Percentiles rank a stretch among this genome's conserved stretches.
Conservation (phyloP, 2,888 invertebrate genomes). For the Drosophila neotestacea region DNA sequence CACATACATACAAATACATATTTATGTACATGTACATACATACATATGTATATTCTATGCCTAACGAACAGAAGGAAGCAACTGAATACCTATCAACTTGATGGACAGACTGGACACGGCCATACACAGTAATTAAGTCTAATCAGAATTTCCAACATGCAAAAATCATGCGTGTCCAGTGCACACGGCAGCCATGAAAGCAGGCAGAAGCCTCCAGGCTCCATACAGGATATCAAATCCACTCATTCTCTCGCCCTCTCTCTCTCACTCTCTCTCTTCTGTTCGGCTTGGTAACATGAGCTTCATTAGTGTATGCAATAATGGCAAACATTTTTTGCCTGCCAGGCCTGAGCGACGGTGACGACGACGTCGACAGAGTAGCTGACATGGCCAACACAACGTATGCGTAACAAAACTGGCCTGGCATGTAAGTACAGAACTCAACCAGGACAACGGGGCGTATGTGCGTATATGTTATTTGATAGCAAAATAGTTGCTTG, state of each 20-base stretch:
- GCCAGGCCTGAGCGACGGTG: conserved; percentile 69
- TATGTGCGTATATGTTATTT: conserved; percentile 59
- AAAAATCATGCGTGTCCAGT: conserved; percentile 76
- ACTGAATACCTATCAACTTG: conserved; percentile 71
- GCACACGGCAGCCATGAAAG: conserved; percentile 32
- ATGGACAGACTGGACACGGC: conserved; percentile 58
- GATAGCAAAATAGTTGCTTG: conserved; percentile 67
- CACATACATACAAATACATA: conserved; percentile 16
- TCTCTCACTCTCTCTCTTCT: not conserved
- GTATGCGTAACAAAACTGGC: conserved; percentile 68
- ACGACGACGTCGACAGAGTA: conserved; percentile 42
- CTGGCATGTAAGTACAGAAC: conserved; percentile 24
- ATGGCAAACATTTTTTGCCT: conserved; percentile 81
- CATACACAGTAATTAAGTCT: conserved; percentile 79
- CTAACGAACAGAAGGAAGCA: conserved; percentile 36
- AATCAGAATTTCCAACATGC: conserved; percentile 80
- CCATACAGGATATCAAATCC: conserved; percentile 43
- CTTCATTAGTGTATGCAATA: conserved; percentile 82
- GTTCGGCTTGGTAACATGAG: conserved; percentile 71
- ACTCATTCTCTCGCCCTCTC: conserved; percentile 9
- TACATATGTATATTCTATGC: conserved; percentile 26
- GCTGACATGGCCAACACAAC: conserved; percentile 63
- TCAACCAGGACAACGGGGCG: conserved; percentile 13
- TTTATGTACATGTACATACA: conserved; percentile 4
- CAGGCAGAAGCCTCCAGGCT: conserved; percentile 24